Evolutionary conservation across 2,113 vertebrate genomes (phyloP), one percentile per base, ranked within the genome.

Genomic region (Halichoeres trimaculatus): DNA sequence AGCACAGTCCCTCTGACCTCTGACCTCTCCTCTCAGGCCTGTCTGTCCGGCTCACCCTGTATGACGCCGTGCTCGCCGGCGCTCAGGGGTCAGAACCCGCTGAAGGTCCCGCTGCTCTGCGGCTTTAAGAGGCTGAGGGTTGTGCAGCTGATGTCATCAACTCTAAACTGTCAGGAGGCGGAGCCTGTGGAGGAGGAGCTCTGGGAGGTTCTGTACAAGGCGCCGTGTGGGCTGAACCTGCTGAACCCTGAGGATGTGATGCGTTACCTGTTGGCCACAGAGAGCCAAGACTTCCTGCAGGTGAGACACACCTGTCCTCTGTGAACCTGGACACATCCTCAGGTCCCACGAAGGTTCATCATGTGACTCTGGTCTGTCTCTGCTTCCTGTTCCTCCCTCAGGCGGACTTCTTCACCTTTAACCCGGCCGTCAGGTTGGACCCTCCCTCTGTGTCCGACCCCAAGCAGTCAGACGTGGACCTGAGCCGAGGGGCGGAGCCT

Each of bases 321-420:
- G 40, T 43, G 14, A 13, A 13, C 2, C 40, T 22, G 12, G n/a
- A n/a, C n/a, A n/a, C n/a, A n/a, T n/a, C n/a, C n/a, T n/a, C n/a
- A n/a, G n/a, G n/a, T n/a, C n/a, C n/a, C n/a, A n/a, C n/a, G n/a
- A n/a, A n/a, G n/a, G n/a, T n/a, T n/a, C n/a, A 6, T 30, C 30
- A 30, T 30, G 30, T 30, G 30, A 30, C 30, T n/a, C n/a, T n/a
- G n/a, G n/a, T n/a, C n/a, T n/a, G n/a, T n/a, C n/a, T n/a, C n/a
- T n/a, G n/a, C n/a, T n/a, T n/a, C n/a, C n/a, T n/a, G n/a, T n/a
- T n/a, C n/a, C n/a, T 54, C 41, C 53, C 35, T 40, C 83, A 92
- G 90, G 88, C 95, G 45, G 95, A 97, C 76, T 91, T 96, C 78
- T 99, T 99, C 88, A 97, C 95, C 82, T 99, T 98, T 84, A 96